These are phyloP conservation scores for Elanoides forficatus DNA, from an alignment of 2,113 vertebrate species.

Conservation along the genomic window DNA sequence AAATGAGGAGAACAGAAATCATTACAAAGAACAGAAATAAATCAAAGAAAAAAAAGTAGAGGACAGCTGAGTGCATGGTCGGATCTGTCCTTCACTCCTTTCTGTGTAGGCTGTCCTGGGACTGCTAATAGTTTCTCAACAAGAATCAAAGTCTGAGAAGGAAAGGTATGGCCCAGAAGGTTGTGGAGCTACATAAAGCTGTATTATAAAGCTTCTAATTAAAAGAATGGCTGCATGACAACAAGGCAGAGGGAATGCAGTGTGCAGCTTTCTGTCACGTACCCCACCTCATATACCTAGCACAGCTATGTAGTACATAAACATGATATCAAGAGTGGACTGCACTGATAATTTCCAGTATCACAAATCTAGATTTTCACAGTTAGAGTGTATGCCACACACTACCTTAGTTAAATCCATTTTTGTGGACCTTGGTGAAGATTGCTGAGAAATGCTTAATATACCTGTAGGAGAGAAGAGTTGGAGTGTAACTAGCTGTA, in stretches of 20 bases:
- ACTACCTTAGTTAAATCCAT: background rate
- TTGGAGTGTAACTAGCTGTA: background rate
- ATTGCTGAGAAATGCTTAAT: background rate
- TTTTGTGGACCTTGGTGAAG: background rate
- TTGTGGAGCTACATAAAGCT: background rate
- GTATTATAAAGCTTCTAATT: background rate
- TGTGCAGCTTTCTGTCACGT: background rate
- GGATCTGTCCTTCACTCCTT: background rate
- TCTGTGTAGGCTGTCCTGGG: background rate
- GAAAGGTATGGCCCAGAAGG: background rate
- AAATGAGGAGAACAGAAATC: background rate
- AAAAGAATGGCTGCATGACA: background rate
- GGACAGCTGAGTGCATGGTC: background rate
- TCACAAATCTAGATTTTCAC: background rate
- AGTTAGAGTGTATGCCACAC: background rate
- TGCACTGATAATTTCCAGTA: background rate
- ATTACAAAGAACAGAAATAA: background rate
- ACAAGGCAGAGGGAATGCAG: background rate
- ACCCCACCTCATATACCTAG: background rate
- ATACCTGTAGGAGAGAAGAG: background rate
- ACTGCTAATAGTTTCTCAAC: background rate
- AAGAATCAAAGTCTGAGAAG: background rate
- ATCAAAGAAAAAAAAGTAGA: background rate
- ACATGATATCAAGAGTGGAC: background rate
- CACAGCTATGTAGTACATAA: too few species aligned